These are phyloP conservation scores for Bombyx huttoni DNA, from an alignment of 2,888 invertebrate species.

Conservation along the genomic window DNA sequence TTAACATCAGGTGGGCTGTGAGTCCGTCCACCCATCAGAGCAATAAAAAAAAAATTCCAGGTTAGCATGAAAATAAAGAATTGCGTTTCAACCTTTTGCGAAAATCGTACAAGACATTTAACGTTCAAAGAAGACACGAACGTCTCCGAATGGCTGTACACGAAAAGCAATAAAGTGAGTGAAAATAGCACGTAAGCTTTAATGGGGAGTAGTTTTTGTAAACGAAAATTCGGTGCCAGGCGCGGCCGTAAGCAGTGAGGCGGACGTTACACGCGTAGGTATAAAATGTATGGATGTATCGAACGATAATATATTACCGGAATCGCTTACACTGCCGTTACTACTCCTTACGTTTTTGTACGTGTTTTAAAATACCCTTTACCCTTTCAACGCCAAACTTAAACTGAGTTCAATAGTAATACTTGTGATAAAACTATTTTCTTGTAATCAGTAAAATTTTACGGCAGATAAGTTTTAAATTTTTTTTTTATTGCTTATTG, in stretches of 20 bases:
- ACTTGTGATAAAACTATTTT: too few relatives aligned
- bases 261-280: not conserved
- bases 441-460: too few relatives aligned
- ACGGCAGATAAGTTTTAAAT: too few relatives aligned
- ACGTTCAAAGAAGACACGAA: not conserved
- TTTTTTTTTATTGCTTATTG: too few relatives aligned
- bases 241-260: not conserved
- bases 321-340: not conserved
- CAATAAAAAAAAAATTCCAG: not conserved
- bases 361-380: too few relatives aligned
- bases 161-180: not conserved
- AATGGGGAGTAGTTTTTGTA: not conserved
- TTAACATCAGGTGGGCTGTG: too few relatives aligned
- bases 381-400: too few relatives aligned
- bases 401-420: too few relatives aligned
- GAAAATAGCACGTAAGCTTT: not conserved
- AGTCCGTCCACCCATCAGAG: too few relatives aligned
- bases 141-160: not conserved
- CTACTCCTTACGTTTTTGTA: too few relatives aligned
- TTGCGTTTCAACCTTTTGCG: not conserved
- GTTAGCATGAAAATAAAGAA: not conserved
- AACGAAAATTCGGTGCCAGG: not conserved
- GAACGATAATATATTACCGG: not conserved
- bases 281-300: not conserved
- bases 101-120: not conserved